Evolutionary conservation across 2,113 vertebrate species (phyloP), one percentile per base, ranked within the genome.

Genomic region (Stegostoma tigrinum): DNA sequence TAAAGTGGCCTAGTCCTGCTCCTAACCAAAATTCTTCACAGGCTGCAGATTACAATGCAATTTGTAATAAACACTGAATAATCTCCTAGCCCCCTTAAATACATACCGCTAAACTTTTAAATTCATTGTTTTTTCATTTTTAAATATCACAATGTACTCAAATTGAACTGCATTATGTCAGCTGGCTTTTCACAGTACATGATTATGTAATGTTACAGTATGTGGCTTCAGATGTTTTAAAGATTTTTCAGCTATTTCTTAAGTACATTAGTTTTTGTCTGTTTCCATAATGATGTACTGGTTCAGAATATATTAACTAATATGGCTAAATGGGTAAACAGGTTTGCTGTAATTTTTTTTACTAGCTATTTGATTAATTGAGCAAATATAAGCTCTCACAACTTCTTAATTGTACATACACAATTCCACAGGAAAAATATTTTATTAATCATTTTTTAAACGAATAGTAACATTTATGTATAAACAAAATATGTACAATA

Each of bases 401-500:
- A 17, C 67, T 34, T 48, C 38, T 52, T 95, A 95, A 72, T 48
- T 68, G 67, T 72, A 72, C 67, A n/a, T 72, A 72, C 67, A 72
- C 45, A 95, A 72, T 98, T 98, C 98, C 98, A 98, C 97, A 96
- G 97, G 97, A 98, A 96, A 97, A 98, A 98, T 98, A 96, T 95
- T 98, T 99, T 99, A 99, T 99, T 99, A 99, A 98, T 98, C 98
- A 97, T 97, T 98, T 98, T 97, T 98, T 98, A 97, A 97, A 98
- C 98, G 98, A 98, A 98, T 98, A 98, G 98, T 98, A 98, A 99
- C 98, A 98, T 98, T 97, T 98, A 98, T 97, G 98, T 97, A 97
- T 98, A 98, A 98, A 98, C 98, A 99, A 99, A 99, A 99, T 99
- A 99, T 99, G 97, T 98, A 99, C 98, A 99, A 98, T 98, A 97